A percentile compares a stretch with the other conserved stretches of the same genome.
These are phyloP conservation scores for Phyllotis vaccarum DNA, from an alignment of 2,797 vertebrate species.

Conservation along the genomic window DNA sequence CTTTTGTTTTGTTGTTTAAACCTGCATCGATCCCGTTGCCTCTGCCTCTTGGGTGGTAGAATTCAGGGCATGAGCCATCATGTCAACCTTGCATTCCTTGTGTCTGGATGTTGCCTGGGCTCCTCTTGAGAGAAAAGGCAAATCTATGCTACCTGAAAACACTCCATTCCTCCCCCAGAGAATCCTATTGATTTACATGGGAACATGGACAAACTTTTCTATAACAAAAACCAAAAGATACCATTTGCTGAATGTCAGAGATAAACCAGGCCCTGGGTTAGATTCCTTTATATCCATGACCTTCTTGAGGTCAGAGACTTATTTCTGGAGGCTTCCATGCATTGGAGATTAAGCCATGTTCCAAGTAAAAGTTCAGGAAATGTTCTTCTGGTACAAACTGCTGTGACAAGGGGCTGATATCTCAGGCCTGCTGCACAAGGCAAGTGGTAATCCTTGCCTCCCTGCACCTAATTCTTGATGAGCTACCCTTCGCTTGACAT, in stretches of 20 bases:
- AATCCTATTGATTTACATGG: constrained; percentile 8
- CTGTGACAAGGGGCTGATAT: background rate
- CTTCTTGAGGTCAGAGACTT: background rate
- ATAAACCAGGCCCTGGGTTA: background rate
- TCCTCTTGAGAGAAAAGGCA: background rate
- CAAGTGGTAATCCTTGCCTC: background rate
- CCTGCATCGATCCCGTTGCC: background rate
- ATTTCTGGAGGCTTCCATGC: background rate
- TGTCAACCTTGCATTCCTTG: background rate
- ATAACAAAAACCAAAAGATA: background rate
- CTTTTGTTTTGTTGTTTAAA: background rate
- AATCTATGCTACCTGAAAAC: background rate
- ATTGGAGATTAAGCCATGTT: background rate
- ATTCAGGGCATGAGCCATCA: background rate
- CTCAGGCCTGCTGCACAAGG: background rate
- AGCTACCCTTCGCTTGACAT: constrained; percentile 1
- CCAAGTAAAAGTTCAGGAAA: background rate
- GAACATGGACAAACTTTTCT: background rate
- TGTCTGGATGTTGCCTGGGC: background rate
- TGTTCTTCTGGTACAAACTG: background rate
- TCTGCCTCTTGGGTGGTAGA: background rate
- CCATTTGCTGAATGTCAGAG: background rate
- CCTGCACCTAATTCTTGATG: background rate
- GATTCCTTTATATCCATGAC: background rate
- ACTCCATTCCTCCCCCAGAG: background rate